phyloP scores from a whole-genome alignment of 2,888 invertebrate genomes.

The Opisthograptis luteolata region DNA sequence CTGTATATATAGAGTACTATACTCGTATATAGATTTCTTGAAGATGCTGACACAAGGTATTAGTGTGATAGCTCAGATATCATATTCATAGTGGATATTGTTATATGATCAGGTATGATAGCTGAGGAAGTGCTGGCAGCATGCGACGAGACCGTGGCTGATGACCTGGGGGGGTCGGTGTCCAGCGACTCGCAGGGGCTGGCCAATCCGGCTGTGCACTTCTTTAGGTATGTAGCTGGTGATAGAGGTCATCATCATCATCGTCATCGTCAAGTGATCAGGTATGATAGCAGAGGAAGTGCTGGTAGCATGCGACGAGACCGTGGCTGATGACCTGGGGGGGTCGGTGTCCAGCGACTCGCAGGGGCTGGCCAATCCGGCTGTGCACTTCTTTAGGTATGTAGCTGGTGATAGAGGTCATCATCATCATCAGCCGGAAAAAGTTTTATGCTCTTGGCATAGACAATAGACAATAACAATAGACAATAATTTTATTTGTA shows the following conservation, averaged over 20 bases:
- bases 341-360: conserved; percentile 68
- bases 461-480: too few relatives aligned
- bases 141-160: conserved; percentile 90
- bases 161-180: conserved; percentile 75
- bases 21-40: too few relatives aligned
- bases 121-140: conserved; percentile 98
- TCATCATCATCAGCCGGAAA: too few relatives aligned
- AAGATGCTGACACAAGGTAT: too few relatives aligned
- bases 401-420: too few relatives aligned
- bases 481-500: too few relatives aligned
- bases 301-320: conserved; percentile 95
- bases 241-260: not conserved
- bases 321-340: conserved; percentile 81
- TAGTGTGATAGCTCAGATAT: too few relatives aligned
- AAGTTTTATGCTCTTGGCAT: too few relatives aligned
- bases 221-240: conserved; percentile 87
- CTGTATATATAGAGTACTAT: too few relatives aligned
- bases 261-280: too few relatives aligned
- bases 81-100: too few relatives aligned
- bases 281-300: conserved; percentile 98
- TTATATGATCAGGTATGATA: conserved; percentile 87
- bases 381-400: conserved; percentile 95
- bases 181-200: conserved; percentile 79
- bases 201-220: conserved; percentile 96
- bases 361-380: conserved; percentile 91